phyloP scores from a whole-genome alignment of 2,888 invertebrate species.

The Anorthoa munda region DNA sequence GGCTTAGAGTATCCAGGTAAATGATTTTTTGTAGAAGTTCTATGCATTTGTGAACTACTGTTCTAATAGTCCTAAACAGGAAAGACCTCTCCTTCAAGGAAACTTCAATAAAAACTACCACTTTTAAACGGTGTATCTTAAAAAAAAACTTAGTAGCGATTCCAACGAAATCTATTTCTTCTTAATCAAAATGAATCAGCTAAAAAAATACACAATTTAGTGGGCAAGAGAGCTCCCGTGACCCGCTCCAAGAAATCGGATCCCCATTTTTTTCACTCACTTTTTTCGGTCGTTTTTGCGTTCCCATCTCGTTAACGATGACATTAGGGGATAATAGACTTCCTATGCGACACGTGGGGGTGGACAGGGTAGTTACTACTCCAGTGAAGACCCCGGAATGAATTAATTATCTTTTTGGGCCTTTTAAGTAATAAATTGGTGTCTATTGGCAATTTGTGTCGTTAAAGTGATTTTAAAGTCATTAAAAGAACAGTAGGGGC shows the following conservation, averaged over 20 bases:
- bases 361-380: constrained; percentile 42
- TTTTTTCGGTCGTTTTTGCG: constrained; percentile 67
- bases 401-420: constrained; percentile 60
- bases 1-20: background rate
- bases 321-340: constrained; percentile 74
- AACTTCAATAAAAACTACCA: constrained; percentile 1
- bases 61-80: background rate
- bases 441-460: constrained; percentile 5
- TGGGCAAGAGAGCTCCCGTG: constrained; percentile 40
- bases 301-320: constrained; percentile 70
- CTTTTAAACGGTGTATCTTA: background rate
- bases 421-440: constrained; percentile 24
- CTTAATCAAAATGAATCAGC: constrained; percentile 46
- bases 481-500: too few relatives aligned
- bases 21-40: background rate
- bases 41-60: background rate
- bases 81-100: background rate
- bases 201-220: constrained; percentile 46
- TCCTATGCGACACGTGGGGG: constrained; percentile 70
- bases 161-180: constrained; percentile 17
- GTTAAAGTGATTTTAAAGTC: background rate
- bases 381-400: constrained; percentile 42
- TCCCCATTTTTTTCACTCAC: constrained; percentile 43
- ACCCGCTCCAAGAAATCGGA: constrained; percentile 50
- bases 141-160: background rate